Evolutionary conservation across 2,113 vertebrate species (phyloP).

Genomic region (Ptyas mucosa): DNA sequence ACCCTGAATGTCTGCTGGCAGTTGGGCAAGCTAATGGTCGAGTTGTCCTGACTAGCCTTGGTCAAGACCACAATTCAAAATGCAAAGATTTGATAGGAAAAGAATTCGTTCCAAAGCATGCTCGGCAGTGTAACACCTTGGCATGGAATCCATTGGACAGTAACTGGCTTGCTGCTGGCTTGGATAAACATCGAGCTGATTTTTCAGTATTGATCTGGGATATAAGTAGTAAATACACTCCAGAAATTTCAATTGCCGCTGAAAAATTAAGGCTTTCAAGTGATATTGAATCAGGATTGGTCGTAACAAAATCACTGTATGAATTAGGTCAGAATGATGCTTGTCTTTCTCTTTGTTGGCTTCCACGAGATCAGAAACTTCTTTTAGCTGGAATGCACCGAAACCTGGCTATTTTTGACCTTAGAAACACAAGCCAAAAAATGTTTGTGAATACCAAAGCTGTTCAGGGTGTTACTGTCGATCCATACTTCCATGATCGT

Average conservation of each 20-base stretch:
- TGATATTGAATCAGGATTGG: slow-evolving; percentile 80
- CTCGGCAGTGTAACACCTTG: slow-evolving; percentile 93
- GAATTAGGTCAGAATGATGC: slow-evolving; percentile 96
- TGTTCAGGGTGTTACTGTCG: slow-evolving; percentile 94
- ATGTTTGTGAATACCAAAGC: slow-evolving; percentile 99
- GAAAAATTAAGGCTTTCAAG: slow-evolving; percentile 89
- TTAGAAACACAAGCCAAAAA: slow-evolving; percentile 96
- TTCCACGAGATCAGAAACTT: slow-evolving; percentile 92
- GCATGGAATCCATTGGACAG: slow-evolving; percentile 96
- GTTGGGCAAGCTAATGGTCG: slow-evolving; percentile 97
- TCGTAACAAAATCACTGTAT: slow-evolving; percentile 93
- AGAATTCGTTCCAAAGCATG: slow-evolving; percentile 97
- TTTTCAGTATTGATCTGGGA: slow-evolving; percentile 98
- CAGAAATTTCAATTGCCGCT: slow-evolving; percentile 76
- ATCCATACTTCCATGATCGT: slow-evolving; percentile 91
- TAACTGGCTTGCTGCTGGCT: slow-evolving; percentile 90
- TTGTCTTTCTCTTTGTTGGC: slow-evolving; percentile 97
- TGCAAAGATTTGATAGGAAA: slow-evolving; percentile 93
- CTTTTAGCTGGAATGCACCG: slow-evolving; percentile 96
- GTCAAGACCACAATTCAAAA: slow-evolving; percentile 94
- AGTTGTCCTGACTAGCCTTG: slow-evolving; percentile 93
- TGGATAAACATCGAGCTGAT: slow-evolving; percentile 96
- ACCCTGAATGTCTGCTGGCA: slow-evolving; percentile 92
- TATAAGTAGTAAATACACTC: slow-evolving; percentile 90
- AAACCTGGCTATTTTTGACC: slow-evolving; percentile 94